Evolutionary conservation across 2,888 invertebrate species (phyloP).

Genomic region (Microchrysa polita): DNA sequence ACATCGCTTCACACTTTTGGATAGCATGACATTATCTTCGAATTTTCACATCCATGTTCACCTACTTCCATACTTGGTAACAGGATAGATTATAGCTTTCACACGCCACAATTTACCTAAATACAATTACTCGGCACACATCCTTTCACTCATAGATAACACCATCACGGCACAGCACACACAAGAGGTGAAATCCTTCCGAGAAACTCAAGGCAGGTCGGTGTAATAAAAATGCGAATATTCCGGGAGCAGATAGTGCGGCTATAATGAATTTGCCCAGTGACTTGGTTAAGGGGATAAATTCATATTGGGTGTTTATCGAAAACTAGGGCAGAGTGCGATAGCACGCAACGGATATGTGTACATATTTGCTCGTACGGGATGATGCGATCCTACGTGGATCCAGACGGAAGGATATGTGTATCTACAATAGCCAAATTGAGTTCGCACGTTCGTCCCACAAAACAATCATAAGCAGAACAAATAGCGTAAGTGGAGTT

Average conservation of each 20-base stretch:
- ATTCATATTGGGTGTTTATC: constrained; percentile 24
- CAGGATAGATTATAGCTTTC: constrained; percentile 14
- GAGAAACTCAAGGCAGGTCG: background rate
- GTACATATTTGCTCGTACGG: background rate
- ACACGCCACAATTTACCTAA: constrained; percentile 5
- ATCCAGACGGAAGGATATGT: too few relatives aligned
- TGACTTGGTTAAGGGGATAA: constrained; percentile 48
- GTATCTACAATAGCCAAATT: too few relatives aligned
- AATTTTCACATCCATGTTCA: constrained; percentile 25
- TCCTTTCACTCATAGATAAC: background rate
- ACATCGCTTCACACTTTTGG: constrained; percentile 17
- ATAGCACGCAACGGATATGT: background rate
- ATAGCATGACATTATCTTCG: constrained; percentile 32
- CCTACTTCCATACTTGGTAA: background rate
- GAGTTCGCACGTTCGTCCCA: too few relatives aligned
- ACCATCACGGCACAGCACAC: too few relatives aligned
- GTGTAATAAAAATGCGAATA: constrained; percentile 12
- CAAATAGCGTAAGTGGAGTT: too few relatives aligned
- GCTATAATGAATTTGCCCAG: constrained; percentile 49
- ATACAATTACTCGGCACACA: background rate
- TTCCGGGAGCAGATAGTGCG: background rate
- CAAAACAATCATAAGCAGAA: too few relatives aligned
- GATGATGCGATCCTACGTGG: background rate
- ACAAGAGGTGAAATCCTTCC: background rate
- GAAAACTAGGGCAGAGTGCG: background rate